These are phyloP conservation scores for Melolontha melolontha DNA, from an alignment of 2,888 invertebrate species.

Conservation along the genomic window DNA sequence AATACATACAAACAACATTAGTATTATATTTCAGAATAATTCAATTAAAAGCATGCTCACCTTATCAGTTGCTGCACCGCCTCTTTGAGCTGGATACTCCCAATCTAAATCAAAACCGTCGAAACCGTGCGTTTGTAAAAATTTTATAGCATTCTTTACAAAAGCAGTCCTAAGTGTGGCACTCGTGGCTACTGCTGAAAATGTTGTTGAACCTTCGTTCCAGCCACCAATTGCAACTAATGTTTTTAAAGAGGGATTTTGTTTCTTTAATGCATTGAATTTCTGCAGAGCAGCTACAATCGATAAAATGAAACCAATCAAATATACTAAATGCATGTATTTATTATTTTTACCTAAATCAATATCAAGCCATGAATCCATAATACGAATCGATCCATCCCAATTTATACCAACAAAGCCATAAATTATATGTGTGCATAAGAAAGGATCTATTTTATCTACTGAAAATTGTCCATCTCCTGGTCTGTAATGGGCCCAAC, in stretches of 20 bases:
- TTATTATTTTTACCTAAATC: constrained; percentile 64
- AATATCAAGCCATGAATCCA: constrained; percentile 73
- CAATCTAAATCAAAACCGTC: constrained; percentile 82
- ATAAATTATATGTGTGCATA: constrained; percentile 85
- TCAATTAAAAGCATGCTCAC: constrained; percentile 43
- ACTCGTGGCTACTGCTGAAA: constrained; percentile 65
- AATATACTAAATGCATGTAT: background rate
- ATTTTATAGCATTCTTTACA: constrained; percentile 68
- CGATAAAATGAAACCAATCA: background rate
- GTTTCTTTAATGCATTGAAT: constrained; percentile 45
- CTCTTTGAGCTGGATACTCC: constrained; percentile 76
- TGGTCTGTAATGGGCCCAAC: constrained; percentile 79
- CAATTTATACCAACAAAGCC: constrained; percentile 76
- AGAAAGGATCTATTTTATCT: constrained; percentile 72
- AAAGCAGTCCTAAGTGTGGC: constrained; percentile 67
- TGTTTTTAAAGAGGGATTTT: constrained; percentile 69
- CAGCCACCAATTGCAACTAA: constrained; percentile 78
- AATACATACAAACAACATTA: too few relatives aligned
- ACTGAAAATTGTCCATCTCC: constrained; percentile 76
- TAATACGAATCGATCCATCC: constrained; percentile 67
- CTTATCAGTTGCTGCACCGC: constrained; percentile 57
- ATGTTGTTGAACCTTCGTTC: constrained; percentile 68
- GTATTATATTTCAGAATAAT: too few relatives aligned
- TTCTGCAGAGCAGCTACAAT: constrained; percentile 14
- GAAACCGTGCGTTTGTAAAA: constrained; percentile 71